Base-by-base conservation (phyloP, 2,113 vertebrate genomes). In the Sylvietta virens region DNA sequence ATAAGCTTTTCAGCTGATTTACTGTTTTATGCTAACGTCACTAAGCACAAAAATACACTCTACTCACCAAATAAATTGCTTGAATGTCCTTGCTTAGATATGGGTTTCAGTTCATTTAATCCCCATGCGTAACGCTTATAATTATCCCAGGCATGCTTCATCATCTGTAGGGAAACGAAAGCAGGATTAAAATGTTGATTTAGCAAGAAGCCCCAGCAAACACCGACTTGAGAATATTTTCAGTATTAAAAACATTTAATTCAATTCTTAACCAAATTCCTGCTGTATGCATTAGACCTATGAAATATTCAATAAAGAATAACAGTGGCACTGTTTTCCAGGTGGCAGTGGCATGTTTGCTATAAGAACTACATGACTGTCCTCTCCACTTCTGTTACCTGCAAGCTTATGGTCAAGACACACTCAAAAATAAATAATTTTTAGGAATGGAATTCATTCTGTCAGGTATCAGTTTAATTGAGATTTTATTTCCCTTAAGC, bases 51-150 rank as follows among this genome's bases (percentile, higher is more conserved):
- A 97, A 96, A 74, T 45, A 94, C 54, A 83, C 58, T 92, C 66
- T 97, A 99, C 99, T 99, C 97, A 99, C 99, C 99, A 98, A 99
- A 99, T 95, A 99, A 98, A 98, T 99, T 99, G 97, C 99, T 99
- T 64, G 99, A 99, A 98, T 99, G 99, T 96, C 99, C 99, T 98
- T 99, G 98, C 98, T 99, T 99, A 92, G 99, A 99, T 97, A 99
- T 94, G 19, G 99, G 99, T 93, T 99, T 98, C 95, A 99, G 98
- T 97, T 99, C 99, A 96, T 99, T 99, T 98, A 98, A 98, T 97
- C 99, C 99, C 99, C 99, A 99, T 72, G 99, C 98, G 48, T 99
- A 99, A 94, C 78, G 98, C 95, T 98, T 98, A 97, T 99, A 99
- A 98, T 98, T 99, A 98, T 98, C 98, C 99, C 99, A 99, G 82